Evolutionary conservation across 2,113 vertebrate species (phyloP), one percentile per base, ranked within the genome.

Genomic region (Labrus mixtus): DNA sequence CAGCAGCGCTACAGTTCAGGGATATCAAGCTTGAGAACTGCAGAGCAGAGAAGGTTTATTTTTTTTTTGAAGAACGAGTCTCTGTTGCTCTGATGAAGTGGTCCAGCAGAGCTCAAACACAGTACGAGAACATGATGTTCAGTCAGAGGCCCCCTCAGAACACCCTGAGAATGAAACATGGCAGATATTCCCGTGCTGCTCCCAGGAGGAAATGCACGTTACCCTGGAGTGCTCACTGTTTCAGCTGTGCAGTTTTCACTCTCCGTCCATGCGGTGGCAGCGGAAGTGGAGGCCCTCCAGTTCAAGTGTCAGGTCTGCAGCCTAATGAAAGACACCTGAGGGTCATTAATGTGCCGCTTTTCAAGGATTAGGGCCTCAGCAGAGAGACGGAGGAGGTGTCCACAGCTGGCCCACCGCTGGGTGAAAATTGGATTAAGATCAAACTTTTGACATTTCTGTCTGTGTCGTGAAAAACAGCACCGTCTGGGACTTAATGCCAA

Each of bases 311-410:
- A 84, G 68, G 74, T 61, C 83, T 48, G 73, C 19, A 41, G 46
- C 48, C 59, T 89, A 91, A 91, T 81, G 78, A 81, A 83, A 89
- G 69, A 79, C 89, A 90, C 77, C 56, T 87, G 90, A 81, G 54
- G 55, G 73, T 81, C 82, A 72, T 89, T 87, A 89, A 77, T 48
- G 67, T 77, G 68, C 74, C 82, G 37, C 56, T 76, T 81, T 65
- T 60, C 0, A 1, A 45, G 59, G 70, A 8, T 56, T 55, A 20
- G 64, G 25, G 53, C 68, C 68, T 75, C 72, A 16, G 58, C 68
- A 50, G 72, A 56, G 23, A 72, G 15, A 16, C 6, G 8, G 22
- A 12, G 3, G 48, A 80, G 73, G 79, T 68, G 70, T 80, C 68
- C 59, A 74, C 78, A 69, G 76, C 73, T 70, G 74, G 65, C 64